Percentiles rank a stretch among this genome's conserved stretches.
Conservation (phyloP, 2,113 vertebrate genomes). For the Rhegmatorhina hoffmannsi region DNA sequence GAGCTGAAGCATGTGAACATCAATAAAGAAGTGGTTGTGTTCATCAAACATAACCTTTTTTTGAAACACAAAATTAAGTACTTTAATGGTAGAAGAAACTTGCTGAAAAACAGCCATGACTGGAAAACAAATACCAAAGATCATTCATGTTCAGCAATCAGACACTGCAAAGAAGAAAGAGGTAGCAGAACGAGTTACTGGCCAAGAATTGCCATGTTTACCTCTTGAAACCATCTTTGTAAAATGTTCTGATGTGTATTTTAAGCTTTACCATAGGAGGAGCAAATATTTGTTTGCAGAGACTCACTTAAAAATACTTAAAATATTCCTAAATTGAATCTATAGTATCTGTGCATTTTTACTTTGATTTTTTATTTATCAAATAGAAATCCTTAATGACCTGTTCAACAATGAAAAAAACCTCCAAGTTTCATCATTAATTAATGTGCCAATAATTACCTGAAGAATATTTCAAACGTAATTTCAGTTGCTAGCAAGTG, state of each 20-base stretch:
- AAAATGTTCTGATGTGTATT: not conserved
- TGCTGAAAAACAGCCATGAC: not conserved
- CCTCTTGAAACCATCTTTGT: not conserved
- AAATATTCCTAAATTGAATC: not conserved
- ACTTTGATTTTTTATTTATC: not conserved
- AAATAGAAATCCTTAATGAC: not conserved
- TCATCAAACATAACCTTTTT: not conserved
- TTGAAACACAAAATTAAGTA: not conserved
- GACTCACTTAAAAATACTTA: not conserved
- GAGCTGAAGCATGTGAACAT: accelerated
- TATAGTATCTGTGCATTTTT: not conserved
- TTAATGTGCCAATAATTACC: not conserved
- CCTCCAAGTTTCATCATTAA: not conserved
- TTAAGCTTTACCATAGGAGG: not conserved
- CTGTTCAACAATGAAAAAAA: not conserved
- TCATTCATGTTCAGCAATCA: not conserved
- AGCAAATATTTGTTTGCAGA: not conserved
- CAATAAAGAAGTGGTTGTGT: not conserved
- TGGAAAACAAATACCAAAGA: not conserved
- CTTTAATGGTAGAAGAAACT: not conserved
- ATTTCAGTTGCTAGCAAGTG: not conserved
- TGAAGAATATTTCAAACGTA: not conserved
- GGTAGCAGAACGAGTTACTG: not conserved
- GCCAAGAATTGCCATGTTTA: not conserved
- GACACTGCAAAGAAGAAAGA: not conserved